Conservation (phyloP, 2,888 invertebrate genomes). For the Eupithecia pulchellata region DNA sequence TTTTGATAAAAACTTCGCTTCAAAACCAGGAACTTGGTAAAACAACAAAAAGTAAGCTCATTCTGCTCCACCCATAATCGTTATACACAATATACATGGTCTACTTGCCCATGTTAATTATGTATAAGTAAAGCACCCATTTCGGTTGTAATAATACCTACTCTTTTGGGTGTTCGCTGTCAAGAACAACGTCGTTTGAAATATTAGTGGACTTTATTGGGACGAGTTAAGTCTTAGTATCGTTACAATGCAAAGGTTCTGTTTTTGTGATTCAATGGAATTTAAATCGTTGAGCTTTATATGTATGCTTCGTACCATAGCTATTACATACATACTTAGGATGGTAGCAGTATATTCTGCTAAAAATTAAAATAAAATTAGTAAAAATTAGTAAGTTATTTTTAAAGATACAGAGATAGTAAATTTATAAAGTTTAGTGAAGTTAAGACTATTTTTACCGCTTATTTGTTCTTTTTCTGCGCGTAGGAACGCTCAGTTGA, state of each 20-base stretch:
- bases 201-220: neutral
- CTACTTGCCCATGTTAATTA: conserved; percentile 31
- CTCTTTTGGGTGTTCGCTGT: neutral
- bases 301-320: too few species aligned
- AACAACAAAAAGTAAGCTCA: conserved; percentile 29
- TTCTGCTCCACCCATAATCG: conserved; percentile 13
- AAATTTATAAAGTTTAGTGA: neutral
- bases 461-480: too few species aligned
- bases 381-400: neutral
- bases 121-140: conserved; percentile 38
- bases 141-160: conserved; percentile 12
- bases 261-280: neutral
- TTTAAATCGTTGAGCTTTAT: neutral
- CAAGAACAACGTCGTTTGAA: neutral
- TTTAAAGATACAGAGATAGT: neutral
- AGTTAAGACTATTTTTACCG: too few species aligned
- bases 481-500: too few species aligned
- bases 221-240: neutral
- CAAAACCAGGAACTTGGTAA: conserved; percentile 10
- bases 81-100: conserved; percentile 21
- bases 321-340: too few species aligned
- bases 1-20: neutral
- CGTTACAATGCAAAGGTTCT: neutral
- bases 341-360: too few species aligned
- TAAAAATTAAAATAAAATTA: too few species aligned